Evolutionary conservation across 64 coral and sea anemone species (phyloP).

Genomic region (Pocillopora verrucosa): DNA sequence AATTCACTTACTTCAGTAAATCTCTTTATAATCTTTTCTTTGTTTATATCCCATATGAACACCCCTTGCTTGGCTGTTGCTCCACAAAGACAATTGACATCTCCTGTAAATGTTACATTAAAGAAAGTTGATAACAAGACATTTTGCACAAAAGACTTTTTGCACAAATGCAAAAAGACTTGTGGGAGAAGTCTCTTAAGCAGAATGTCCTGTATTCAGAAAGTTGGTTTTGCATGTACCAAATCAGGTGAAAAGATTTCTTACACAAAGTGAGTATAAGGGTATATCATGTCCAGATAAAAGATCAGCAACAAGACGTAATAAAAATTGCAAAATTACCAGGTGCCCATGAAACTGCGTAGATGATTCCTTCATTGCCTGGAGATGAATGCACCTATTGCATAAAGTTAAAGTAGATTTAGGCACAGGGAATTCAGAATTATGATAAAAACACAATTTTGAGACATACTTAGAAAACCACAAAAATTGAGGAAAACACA

Average conservation of each 20-base stretch:
- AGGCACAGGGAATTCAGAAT: not conserved
- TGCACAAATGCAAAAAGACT: no score
- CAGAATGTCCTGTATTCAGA: no score
- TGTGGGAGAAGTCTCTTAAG: no score
- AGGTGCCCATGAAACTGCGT: slow-evolving; percentile 92
- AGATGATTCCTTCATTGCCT: slow-evolving; percentile 99
- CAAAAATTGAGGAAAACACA: not conserved
- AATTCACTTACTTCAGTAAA: slow-evolving; percentile 76
- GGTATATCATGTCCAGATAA: not conserved
- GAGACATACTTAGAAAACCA: no score
- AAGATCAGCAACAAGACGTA: not conserved
- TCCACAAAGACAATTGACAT: slow-evolving; percentile 87
- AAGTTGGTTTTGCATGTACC: no score
- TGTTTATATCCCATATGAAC: slow-evolving; percentile 88
- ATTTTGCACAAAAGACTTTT: no score
- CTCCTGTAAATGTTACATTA: slow-evolving; percentile 46
- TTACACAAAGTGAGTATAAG: no score
- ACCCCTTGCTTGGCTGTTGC: slow-evolving; percentile 88
- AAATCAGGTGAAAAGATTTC: no score
- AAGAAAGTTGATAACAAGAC: not conserved
- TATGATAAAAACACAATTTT: no score
- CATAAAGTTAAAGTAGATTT: not conserved
- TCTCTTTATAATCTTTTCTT: slow-evolving; percentile 83
- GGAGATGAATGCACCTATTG: slow-evolving; percentile 83
- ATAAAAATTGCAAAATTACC: slow-evolving; percentile 17